phyloP scores from a whole-genome alignment of 2,113 vertebrate species.

The Psammodynastes pulverulentus region DNA sequence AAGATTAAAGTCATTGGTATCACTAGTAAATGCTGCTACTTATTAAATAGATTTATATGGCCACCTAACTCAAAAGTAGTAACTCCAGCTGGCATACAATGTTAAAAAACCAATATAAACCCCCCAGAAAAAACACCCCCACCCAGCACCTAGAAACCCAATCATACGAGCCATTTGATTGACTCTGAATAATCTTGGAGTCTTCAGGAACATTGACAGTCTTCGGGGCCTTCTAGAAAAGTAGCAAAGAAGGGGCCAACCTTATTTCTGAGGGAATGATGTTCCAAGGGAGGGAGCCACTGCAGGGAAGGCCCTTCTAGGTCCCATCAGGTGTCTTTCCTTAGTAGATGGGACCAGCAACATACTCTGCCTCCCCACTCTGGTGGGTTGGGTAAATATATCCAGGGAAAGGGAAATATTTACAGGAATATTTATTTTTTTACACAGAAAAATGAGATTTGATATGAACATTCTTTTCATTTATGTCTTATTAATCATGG shows the following conservation, averaged over 20 bases:
- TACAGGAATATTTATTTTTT: background rate
- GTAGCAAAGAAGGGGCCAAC: background rate
- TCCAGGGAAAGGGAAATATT: background rate
- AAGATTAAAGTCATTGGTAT: background rate
- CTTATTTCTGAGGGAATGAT: background rate
- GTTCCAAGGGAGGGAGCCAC: background rate
- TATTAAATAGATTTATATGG: background rate
- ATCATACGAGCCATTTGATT: background rate
- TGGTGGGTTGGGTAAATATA: too few relatives aligned
- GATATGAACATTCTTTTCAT: background rate
- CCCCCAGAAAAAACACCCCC: background rate
- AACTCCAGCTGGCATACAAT: background rate
- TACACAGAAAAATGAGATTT: background rate
- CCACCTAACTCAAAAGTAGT: background rate
- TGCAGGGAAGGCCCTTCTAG: too few relatives aligned
- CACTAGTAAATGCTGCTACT: background rate
- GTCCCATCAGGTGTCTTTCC: too few relatives aligned
- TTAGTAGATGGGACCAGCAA: too few relatives aligned
- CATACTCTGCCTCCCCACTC: too few relatives aligned
- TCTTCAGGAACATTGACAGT: background rate
- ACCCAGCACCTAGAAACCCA: background rate
- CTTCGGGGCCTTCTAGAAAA: background rate
- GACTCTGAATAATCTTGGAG: background rate
- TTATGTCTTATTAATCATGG: background rate
- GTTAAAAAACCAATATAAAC: background rate